phyloP scores from a whole-genome alignment of 2,113 vertebrate species.

The Triplophysa tibetana region DNA sequence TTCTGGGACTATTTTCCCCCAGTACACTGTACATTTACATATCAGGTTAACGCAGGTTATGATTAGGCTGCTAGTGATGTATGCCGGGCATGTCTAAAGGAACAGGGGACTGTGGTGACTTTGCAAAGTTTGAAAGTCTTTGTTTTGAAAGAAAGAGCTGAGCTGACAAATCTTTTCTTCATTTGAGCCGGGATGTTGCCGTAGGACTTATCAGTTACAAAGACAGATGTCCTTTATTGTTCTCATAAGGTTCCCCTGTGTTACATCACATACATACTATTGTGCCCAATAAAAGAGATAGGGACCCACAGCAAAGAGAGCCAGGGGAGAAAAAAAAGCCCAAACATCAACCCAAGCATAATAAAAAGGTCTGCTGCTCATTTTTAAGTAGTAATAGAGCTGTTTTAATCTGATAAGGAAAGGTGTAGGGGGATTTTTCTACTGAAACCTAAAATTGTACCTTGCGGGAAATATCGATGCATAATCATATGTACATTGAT shows the following conservation, averaged over 20 bases:
- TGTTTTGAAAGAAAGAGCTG: conserved; percentile 36
- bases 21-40: conserved; percentile 15
- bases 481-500: background rate
- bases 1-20: no score
- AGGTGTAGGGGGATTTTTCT: background rate
- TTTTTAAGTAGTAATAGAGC: no score
- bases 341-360: conserved; percentile 13
- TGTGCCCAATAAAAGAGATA: conserved; percentile 4
- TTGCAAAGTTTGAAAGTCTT: conserved; percentile 42
- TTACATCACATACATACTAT: conserved; percentile 32
- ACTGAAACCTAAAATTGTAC: background rate
- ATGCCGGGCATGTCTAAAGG: conserved; percentile 11
- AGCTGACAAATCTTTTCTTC: conserved; percentile 44
- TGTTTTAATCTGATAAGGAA: background rate
- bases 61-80: conserved; percentile 14
- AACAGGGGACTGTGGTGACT: conserved; percentile 21
- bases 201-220: conserved; percentile 46
- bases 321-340: background rate
- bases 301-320: conserved; percentile 28
- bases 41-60: background rate
- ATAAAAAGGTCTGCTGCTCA: background rate
- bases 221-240: conserved; percentile 54
- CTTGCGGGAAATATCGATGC: background rate
- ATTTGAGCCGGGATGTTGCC: conserved; percentile 46
- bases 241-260: conserved; percentile 23